phyloP scores from a whole-genome alignment of 2,888 invertebrate species.

The Drosophila affinis region DNA sequence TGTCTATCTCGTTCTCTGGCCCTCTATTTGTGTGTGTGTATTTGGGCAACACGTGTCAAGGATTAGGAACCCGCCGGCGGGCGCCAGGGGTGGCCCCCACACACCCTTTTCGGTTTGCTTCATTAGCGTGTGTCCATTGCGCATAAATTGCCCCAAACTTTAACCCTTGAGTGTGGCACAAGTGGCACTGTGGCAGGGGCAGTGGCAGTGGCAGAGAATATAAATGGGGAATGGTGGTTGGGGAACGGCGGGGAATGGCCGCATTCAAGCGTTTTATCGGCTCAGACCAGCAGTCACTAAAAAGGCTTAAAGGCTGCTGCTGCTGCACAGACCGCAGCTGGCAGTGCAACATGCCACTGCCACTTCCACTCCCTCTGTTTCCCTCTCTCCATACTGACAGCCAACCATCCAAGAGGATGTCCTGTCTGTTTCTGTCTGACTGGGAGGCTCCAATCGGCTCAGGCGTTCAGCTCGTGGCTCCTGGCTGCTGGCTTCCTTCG shows the following conservation, averaged over 20 bases:
- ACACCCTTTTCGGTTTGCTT: slow-evolving; percentile 22
- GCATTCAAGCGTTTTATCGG: slow-evolving; percentile 54
- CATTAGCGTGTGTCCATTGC: slow-evolving; percentile 43
- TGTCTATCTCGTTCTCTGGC: not conserved
- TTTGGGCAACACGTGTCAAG: slow-evolving; percentile 60
- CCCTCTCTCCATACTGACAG: slow-evolving; percentile 2
- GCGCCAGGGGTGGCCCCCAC: not conserved
- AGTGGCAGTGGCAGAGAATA: not conserved
- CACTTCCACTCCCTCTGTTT: not conserved
- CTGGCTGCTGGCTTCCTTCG: not conserved
- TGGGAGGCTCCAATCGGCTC: slow-evolving; percentile 17
- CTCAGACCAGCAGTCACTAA: slow-evolving; percentile 49
- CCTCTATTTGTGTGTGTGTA: slow-evolving; percentile 5
- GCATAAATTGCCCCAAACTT: slow-evolving; percentile 45
- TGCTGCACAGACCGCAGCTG: slow-evolving; percentile 34
- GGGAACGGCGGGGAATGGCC: not conserved
- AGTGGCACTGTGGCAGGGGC: not conserved
- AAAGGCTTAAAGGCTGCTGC: slow-evolving; percentile 45
- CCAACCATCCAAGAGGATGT: slow-evolving; percentile 9
- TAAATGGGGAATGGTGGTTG: not conserved
- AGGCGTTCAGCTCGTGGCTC: not conserved
- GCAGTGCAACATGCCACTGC: slow-evolving; percentile 25
- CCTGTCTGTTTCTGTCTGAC: slow-evolving; percentile 9
- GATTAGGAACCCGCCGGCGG: slow-evolving; percentile 51
- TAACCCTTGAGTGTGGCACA: slow-evolving; percentile 16